Evolutionary conservation across 1,140 invertebrate genomes (phyloP).

Genomic region (Cephus cinctus): DNA sequence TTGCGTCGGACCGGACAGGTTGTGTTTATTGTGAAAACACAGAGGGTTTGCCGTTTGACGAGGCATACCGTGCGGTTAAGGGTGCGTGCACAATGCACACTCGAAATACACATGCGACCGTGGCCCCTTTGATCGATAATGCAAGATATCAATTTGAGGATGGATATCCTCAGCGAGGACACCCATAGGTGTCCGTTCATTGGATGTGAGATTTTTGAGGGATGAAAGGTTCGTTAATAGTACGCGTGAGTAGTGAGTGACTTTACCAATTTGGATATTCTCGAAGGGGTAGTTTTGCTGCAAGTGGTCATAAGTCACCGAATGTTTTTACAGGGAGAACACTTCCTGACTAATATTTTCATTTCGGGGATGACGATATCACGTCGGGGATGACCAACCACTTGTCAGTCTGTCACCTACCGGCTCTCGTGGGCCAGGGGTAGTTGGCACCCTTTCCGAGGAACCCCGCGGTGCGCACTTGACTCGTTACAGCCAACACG

Average conservation of each 20-base stretch:
- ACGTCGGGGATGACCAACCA: conserved; percentile 21
- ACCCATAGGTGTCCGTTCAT: background rate
- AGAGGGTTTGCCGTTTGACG: conserved; percentile 21
- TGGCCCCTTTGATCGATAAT: conserved; percentile 10
- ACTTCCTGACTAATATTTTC: conserved; percentile 6
- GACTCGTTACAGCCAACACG: conserved; percentile 30
- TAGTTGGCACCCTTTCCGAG: conserved; percentile 22
- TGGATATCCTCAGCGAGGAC: background rate
- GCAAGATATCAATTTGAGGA: background rate
- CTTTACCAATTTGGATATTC: too few relatives aligned
- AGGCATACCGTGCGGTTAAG: conserved; percentile 27
- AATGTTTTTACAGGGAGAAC: conserved; percentile 9
- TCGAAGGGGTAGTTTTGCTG: too few relatives aligned
- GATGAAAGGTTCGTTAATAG: background rate
- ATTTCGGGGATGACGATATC: conserved; percentile 7
- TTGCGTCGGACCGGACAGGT: conserved; percentile 39
- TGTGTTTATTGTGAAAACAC: conserved; percentile 54
- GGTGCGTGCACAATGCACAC: conserved; percentile 14
- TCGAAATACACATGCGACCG: conserved; percentile 10
- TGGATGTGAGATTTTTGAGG: background rate
- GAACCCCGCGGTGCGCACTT: conserved; percentile 40
- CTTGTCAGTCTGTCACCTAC: conserved; percentile 41
- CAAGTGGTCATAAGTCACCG: too few relatives aligned
- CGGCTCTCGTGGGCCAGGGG: conserved; percentile 19
- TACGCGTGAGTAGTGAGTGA: too few relatives aligned